Evolutionary conservation across 92 coral and sea anemone genomes (phyloP), one percentile per base, ranked within the genome.

Genomic region (Porites lobata): DNA sequence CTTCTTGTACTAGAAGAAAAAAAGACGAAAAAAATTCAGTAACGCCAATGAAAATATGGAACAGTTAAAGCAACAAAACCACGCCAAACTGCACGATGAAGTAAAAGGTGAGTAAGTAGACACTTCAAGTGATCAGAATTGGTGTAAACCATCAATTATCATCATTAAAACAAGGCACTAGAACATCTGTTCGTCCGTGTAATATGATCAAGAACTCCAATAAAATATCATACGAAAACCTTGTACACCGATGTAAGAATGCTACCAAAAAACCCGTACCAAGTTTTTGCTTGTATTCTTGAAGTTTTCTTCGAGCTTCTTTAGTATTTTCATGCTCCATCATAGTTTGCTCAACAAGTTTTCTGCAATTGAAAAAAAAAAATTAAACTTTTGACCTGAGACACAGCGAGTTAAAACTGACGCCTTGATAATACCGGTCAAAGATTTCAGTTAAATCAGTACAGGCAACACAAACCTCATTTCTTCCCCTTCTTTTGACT

Each of bases 291-390:
- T 97, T 97, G 91, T 94, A 97, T n/a, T 91, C 95, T 57, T 94
- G 96, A 62, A 97, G 96, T 63, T 94, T 94, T 82, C 81, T 92
- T 47, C 96, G 90, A 8, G 99, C 95, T 69, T 97, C 98, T 86
- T 91, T 95, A 0, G 99, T 87, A 72, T 97, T 97, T 74, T 97
- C 94, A 72, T 97, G 99, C 8, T 94, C 94, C 91, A 88, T 75
- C 99, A 92, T 95, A 18, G 98, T 97, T 83, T 92, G 94, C 75
- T 97, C 99, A 21, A 97, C 96, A 21, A 97, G 94, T 76, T 90
- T 91, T 76, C 99, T 97, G 43, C 19, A 13, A 87, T 18, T 9
- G 38, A 9, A 70, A 81, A 52, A 32, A 32, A 80, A 69, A 38
- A 4, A 47, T 52, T 2, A 17, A 75, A 32, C 6, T n/a, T 0